Conservation (phyloP, 2,888 invertebrate species). For the Clitarchus hookeri region DNA sequence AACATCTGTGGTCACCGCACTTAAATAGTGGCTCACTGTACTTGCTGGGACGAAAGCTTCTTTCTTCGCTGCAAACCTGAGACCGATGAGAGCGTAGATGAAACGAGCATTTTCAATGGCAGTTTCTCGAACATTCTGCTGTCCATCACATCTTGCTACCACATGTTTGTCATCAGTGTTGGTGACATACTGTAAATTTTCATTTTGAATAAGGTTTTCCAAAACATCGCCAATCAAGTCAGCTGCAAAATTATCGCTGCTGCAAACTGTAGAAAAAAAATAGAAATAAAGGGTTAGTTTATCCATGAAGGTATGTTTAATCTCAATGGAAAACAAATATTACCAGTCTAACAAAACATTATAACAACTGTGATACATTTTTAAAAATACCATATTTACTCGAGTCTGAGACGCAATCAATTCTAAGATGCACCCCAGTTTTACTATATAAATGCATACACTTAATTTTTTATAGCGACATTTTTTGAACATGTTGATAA, state of each 20-base stretch:
- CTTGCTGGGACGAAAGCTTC: not conserved
- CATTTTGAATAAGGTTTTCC: not conserved
- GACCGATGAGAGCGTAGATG: not conserved
- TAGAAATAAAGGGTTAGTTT: not conserved
- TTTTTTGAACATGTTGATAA: no score
- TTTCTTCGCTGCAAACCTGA: slow-evolving; percentile 6
- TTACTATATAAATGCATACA: no score
- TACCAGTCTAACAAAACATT: no score
- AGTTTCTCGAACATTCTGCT: not conserved
- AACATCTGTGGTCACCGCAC: not conserved
- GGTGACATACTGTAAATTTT: not conserved
- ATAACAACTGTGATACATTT: no score
- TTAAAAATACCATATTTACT: no score
- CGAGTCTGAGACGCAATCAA: no score
- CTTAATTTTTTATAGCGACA: no score
- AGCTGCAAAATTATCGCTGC: not conserved
- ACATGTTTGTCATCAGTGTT: not conserved
- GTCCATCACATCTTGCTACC: not conserved
- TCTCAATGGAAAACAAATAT: no score
- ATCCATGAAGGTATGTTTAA: no score
- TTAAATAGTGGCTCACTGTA: not conserved
- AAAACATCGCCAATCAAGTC: not conserved
- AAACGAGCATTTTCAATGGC: not conserved
- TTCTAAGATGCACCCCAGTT: no score
- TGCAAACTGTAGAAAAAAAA: not conserved